phyloP scores from a whole-genome alignment of 2,113 vertebrate species.

The Myocastor coypus region DNA sequence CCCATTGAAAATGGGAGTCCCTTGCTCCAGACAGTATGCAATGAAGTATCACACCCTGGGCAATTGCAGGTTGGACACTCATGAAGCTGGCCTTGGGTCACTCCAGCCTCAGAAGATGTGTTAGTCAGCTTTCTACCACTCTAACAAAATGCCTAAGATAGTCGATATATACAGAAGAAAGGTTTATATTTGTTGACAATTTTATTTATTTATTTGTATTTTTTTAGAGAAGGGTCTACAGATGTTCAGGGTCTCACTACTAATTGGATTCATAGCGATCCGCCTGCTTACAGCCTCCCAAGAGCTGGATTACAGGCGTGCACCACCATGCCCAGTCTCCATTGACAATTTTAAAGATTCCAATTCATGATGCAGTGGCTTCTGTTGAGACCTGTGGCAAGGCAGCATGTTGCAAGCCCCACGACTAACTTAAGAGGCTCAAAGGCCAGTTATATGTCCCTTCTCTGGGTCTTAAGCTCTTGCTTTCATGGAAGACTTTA shows the following conservation, averaged over 20 bases:
- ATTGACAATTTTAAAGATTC: neutral
- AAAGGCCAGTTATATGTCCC: neutral
- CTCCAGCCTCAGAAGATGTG: neutral
- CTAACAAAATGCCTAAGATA: neutral
- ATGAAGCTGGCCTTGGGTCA: neutral
- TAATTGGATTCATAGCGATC: no score
- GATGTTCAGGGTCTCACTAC: no score
- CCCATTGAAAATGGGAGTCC: neutral
- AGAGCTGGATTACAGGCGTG: no score
- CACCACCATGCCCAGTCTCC: no score
- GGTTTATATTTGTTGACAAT: neutral
- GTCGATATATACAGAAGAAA: neutral
- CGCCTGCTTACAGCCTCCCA: no score
- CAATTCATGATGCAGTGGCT: neutral
- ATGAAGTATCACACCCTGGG: no score
- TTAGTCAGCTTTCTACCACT: neutral
- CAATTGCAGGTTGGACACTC: neutral
- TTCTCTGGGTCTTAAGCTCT: neutral
- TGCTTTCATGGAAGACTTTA: neutral
- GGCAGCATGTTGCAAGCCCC: neutral
- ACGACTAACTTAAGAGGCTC: neutral
- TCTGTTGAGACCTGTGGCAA: neutral
- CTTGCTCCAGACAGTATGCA: neutral
- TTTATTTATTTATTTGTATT: neutral
- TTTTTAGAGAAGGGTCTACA: no score